Evolutionary conservation across 1,140 invertebrate species (phyloP).

Genomic region (Amphibalanus amphitrite): DNA sequence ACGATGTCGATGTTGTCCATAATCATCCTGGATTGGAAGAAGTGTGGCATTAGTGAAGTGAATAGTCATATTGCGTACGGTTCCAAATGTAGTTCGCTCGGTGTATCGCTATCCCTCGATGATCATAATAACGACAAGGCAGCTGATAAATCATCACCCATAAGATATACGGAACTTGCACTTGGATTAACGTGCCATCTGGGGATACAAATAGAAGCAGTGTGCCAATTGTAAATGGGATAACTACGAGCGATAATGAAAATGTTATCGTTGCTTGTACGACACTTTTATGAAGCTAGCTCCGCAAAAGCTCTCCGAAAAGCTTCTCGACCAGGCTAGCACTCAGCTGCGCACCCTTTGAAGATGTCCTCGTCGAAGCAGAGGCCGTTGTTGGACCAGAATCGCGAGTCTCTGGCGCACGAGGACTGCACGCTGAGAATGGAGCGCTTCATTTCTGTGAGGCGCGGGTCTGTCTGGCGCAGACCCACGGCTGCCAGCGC

Average conservation of each 20-base stretch:
- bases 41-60: no score
- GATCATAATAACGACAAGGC: neutral
- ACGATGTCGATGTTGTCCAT: neutral
- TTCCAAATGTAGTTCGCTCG: no score
- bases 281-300: no score
- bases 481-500: slow-evolving; percentile 69
- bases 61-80: no score
- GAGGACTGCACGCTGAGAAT: slow-evolving; percentile 52
- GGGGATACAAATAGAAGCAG: neutral
- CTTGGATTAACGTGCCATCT: neutral
- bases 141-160: neutral
- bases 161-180: slow-evolving; percentile 22
- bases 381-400: slow-evolving; percentile 41
- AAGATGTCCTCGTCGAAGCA: slow-evolving; percentile 69
- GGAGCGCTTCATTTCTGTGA: slow-evolving; percentile 68
- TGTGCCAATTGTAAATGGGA: neutral
- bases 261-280: no score
- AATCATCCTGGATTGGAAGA: neutral
- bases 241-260: neutral
- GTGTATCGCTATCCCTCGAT: neutral
- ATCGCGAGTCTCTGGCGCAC: slow-evolving; percentile 32
- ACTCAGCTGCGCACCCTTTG: slow-evolving; percentile 41
- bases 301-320: no score
- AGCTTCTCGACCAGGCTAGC: no score
- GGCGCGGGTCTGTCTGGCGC: slow-evolving; percentile 62